phyloP scores from a whole-genome alignment of 2,797 vertebrate genomes.

The Acestrorhynchus altus region DNA sequence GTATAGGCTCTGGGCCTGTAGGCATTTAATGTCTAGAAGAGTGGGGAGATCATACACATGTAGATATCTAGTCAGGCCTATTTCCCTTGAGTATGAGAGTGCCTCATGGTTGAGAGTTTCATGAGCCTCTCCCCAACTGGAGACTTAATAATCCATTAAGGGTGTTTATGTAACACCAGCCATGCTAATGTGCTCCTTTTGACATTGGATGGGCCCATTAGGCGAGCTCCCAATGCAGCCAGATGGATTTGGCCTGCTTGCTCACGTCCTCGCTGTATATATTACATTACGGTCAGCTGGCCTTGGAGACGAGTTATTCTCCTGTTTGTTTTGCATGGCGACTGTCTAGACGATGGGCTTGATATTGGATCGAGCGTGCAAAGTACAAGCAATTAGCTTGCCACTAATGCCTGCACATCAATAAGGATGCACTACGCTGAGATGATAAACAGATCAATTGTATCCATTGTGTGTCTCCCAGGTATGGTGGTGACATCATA shows the following conservation, averaged over 20 bases:
- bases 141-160: conserved; percentile 61
- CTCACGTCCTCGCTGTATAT: conserved; percentile 46
- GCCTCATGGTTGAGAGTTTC: conserved; percentile 36
- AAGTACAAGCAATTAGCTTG: conserved; percentile 62
- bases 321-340: conserved; percentile 52
- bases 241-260: conserved; percentile 61
- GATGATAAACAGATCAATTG: conserved; percentile 63
- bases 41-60: conserved; percentile 13
- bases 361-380: conserved; percentile 49
- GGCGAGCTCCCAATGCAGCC: conserved; percentile 45
- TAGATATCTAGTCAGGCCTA: conserved; percentile 23
- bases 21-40: conserved; percentile 5
- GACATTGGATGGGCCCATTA: conserved; percentile 66
- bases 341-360: conserved; percentile 40
- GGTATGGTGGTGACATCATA: conserved; percentile 55
- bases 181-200: conserved; percentile 61
- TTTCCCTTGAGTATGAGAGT: conserved; percentile 29
- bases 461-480: conserved; percentile 44
- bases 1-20: neutral
- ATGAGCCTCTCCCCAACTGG: conserved; percentile 34
- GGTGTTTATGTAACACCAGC: conserved; percentile 56
- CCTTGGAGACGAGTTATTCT: conserved; percentile 49
- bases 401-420: conserved; percentile 52
- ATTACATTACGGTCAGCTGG: conserved; percentile 63
- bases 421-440: conserved; percentile 49